phyloP scores from a whole-genome alignment of 2,113 vertebrate species.

The Sus scrofa region T2T-Sscrofa CM000830.6:18746501-18747000 shows the following conservation, averaged over 20 bases:
- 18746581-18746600: no score
- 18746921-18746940: constrained; percentile 68
- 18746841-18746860: constrained; percentile 51
- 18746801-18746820: constrained; percentile 74
- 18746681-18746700: background rate
- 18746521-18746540: no score
- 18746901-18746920: constrained; percentile 71
- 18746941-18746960: constrained; percentile 63
- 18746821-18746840: constrained; percentile 76
- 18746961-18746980: constrained; percentile 63
- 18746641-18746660: background rate
- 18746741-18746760: background rate
- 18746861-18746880: constrained; percentile 54
- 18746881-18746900: constrained; percentile 63
- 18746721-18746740: background rate
- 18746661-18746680: background rate
- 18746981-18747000: constrained; percentile 74
- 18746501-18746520: no score
- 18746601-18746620: constrained; percentile 23
- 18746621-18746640: background rate
- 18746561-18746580: no score
- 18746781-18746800: constrained; percentile 64
- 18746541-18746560: no score
- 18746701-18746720: background rate
- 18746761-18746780: background rate